phyloP scores from a whole-genome alignment of 2,797 vertebrate genomes.

The Bryconaethiops microstoma region DNA sequence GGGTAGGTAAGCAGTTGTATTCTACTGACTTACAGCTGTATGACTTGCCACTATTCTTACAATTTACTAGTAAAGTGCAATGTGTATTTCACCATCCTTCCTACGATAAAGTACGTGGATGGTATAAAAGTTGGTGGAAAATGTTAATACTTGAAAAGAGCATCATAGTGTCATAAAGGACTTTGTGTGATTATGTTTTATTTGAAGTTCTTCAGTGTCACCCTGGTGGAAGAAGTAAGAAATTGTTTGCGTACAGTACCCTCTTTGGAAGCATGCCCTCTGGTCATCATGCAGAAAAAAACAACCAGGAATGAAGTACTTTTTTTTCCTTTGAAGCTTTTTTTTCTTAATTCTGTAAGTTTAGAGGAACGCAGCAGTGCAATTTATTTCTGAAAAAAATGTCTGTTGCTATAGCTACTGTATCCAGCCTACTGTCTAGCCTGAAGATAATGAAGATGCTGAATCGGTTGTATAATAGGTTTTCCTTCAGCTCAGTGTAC shows the following conservation, averaged over 20 bases:
- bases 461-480: slow-evolving; percentile 20
- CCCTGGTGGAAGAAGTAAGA: background rate
- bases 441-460: slow-evolving; percentile 1
- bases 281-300: background rate
- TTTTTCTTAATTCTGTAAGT: background rate
- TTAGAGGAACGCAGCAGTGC: background rate
- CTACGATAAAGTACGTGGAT: no score
- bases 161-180: background rate
- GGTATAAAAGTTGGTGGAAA: background rate
- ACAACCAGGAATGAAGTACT: background rate
- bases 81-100: no score
- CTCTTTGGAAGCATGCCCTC: background rate
- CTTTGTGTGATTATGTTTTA: background rate
- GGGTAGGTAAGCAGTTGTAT: background rate
- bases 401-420: slow-evolving; percentile 11
- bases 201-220: background rate
- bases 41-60: no score
- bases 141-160: background rate
- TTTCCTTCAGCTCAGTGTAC: slow-evolving; percentile 6
- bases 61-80: no score
- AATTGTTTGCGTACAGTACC: background rate
- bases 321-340: background rate
- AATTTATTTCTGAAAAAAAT: slow-evolving; percentile 3
- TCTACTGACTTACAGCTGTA: no score
- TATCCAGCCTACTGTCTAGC: slow-evolving; percentile 1